phyloP scores from a whole-genome alignment of 2,888 invertebrate species.

The Pilophorus perplexus region DNA sequence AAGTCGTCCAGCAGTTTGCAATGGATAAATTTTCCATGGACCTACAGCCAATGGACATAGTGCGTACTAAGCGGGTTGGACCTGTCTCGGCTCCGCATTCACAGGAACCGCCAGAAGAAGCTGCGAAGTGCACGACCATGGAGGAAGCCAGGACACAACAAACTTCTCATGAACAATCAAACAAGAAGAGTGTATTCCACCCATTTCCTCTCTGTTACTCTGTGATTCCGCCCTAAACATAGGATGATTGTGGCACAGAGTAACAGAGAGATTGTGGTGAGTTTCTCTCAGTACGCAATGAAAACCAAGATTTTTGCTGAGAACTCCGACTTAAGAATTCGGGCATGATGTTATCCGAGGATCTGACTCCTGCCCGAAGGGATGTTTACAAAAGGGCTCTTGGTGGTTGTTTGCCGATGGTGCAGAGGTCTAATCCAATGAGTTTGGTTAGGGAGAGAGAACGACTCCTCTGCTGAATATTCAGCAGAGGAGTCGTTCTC shows the following conservation, averaged over 20 bases:
- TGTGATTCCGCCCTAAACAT: too few species aligned
- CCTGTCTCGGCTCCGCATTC: background rate
- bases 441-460: too few species aligned
- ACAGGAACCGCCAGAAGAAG: background rate
- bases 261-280: background rate
- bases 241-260: background rate
- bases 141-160: too few species aligned
- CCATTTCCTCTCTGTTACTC: too few species aligned
- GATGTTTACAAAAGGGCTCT: background rate
- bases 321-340: background rate
- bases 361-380: background rate
- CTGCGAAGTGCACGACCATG: too few species aligned
- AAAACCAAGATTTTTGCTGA: background rate
- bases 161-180: too few species aligned
- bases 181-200: too few species aligned
- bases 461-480: too few species aligned
- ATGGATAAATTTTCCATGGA: background rate
- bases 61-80: background rate
- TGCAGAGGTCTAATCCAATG: too few species aligned
- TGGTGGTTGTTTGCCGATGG: too few species aligned
- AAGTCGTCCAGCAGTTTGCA: too few species aligned
- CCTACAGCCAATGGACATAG: background rate
- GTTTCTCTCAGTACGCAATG: background rate
- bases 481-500: too few species aligned
- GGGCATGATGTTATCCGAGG: background rate